phyloP scores from a whole-genome alignment of 2,113 vertebrate species.

The Phainopepla nitens region DNA sequence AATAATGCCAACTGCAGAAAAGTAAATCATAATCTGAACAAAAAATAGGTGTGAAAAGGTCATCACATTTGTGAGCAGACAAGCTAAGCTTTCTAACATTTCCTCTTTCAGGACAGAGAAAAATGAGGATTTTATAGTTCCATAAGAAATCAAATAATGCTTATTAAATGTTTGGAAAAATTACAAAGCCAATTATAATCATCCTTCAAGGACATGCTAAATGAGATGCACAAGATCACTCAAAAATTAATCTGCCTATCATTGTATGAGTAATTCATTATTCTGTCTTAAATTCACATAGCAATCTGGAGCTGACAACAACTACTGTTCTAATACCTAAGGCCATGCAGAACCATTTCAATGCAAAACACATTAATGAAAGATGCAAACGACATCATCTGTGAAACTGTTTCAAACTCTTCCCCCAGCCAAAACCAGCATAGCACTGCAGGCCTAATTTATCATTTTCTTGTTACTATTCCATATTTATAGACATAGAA shows the following conservation, averaged over 20 bases:
- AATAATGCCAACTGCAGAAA: background rate
- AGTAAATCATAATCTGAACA: background rate
- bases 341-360: slow-evolving; percentile 26
- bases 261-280: background rate
- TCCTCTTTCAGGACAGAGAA: background rate
- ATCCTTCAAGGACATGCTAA: slow-evolving; percentile 42
- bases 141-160: background rate
- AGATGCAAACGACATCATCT: slow-evolving; percentile 13
- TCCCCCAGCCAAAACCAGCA: background rate
- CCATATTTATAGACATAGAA: background rate
- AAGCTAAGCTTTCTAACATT: background rate
- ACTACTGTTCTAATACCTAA: slow-evolving; percentile 34
- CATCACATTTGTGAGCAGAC: background rate
- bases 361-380: slow-evolving; percentile 19
- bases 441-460: background rate
- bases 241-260: slow-evolving; percentile 42
- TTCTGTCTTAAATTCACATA: slow-evolving; percentile 20
- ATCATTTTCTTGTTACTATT: background rate
- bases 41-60: background rate
- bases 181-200: background rate
- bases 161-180: background rate
- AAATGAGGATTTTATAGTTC: background rate
- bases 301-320: background rate
- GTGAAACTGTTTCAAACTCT: background rate
- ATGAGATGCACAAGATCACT: slow-evolving; percentile 12